phyloP scores from a whole-genome alignment of 2,113 vertebrate genomes.

The Paramisgurnus dabryanus region DNA sequence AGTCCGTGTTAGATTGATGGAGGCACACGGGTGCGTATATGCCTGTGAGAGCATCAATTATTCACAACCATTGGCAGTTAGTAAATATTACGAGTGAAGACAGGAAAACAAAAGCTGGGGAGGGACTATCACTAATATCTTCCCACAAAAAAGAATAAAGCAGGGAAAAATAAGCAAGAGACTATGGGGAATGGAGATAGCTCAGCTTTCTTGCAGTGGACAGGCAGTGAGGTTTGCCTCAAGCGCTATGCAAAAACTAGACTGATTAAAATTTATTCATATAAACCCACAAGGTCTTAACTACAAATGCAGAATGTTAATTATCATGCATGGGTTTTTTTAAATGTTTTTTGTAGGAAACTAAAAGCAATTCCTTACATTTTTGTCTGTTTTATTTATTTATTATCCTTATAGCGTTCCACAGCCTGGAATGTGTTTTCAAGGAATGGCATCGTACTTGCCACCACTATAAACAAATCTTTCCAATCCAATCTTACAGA shows the following conservation, averaged over 20 bases:
- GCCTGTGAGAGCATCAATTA: slow-evolving; percentile 28
- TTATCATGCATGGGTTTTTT: slow-evolving; percentile 33
- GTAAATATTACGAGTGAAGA: slow-evolving; percentile 22
- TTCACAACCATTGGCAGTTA: neutral
- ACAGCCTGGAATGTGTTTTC: neutral
- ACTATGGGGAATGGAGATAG: slow-evolving; percentile 26
- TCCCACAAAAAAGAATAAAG: slow-evolving; percentile 18
- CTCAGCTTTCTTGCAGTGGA: neutral
- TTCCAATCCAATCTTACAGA: slow-evolving; percentile 1
- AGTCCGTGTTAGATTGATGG: neutral
- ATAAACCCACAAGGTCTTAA: slow-evolving; percentile 4
- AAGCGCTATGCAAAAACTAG: slow-evolving; percentile 35
- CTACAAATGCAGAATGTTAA: slow-evolving; percentile 34
- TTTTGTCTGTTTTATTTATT: neutral
- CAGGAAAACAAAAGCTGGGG: slow-evolving; percentile 17
- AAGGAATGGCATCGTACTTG: slow-evolving; percentile 14
- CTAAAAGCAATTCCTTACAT: neutral
- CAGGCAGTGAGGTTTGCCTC: slow-evolving; percentile 36
- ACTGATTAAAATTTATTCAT: slow-evolving; percentile 4
- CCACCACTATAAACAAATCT: neutral
- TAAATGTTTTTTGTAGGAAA: neutral
- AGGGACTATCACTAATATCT: slow-evolving; percentile 46
- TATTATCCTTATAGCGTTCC: neutral
- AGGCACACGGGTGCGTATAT: neutral
- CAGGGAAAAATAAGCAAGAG: slow-evolving; percentile 16